Evolutionary conservation across 1,140 invertebrate genomes (phyloP).

Genomic region (Pomacea maculata): DNA sequence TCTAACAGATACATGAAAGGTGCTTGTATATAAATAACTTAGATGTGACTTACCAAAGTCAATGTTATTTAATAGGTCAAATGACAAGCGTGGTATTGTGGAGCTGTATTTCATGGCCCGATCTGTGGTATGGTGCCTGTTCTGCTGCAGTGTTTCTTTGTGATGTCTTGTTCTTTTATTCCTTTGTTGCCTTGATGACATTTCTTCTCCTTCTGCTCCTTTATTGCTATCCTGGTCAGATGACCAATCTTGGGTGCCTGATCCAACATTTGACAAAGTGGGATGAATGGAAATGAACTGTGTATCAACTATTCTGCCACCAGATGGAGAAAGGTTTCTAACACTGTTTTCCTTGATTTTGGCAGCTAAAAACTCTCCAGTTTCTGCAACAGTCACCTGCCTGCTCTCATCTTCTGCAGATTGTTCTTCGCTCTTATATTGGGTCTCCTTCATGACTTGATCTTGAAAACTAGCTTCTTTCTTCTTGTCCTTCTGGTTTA

Average conservation of each 20-base stretch:
- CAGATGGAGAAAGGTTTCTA: background rate
- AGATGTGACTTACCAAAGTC: constrained; percentile 3
- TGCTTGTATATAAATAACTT: no score
- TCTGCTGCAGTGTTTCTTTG: background rate
- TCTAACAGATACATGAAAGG: no score
- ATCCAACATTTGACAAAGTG: background rate
- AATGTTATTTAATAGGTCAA: background rate
- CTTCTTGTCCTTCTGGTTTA: background rate
- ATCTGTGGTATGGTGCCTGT: background rate
- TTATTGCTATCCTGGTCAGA: constrained; percentile 1
- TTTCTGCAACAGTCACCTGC: background rate
- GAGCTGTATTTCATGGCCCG: constrained; percentile 11
- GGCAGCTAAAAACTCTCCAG: background rate
- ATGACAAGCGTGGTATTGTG: background rate
- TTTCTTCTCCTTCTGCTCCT: constrained; percentile 4
- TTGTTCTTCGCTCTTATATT: background rate
- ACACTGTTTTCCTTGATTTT: constrained; percentile 9
- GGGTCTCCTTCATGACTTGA: no score
- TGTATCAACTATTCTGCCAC: background rate
- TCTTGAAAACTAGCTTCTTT: background rate
- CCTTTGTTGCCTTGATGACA: background rate
- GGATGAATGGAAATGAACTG: background rate
- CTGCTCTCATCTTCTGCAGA: background rate
- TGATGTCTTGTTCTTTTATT: background rate
- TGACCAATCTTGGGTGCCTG: background rate